These are phyloP conservation scores for Phyllotreta striolata DNA, from an alignment of 2,888 invertebrate species.

Conservation along the genomic window DNA sequence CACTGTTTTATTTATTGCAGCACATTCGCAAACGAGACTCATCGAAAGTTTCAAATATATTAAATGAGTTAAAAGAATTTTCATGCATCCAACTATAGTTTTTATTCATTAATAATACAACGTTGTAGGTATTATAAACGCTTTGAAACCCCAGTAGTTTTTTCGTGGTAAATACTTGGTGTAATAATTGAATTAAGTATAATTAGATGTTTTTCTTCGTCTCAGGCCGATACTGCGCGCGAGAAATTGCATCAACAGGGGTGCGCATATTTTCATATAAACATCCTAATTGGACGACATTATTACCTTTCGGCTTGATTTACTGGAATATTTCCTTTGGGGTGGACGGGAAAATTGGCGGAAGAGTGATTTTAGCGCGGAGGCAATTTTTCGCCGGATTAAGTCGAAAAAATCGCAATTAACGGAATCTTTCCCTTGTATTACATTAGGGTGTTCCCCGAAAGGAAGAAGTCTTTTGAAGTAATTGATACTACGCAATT, in stretches of 20 bases:
- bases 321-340: slow-evolving; percentile 27
- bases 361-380: slow-evolving; percentile 18
- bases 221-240: slow-evolving; percentile 11
- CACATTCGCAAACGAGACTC: too few species aligned
- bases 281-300: slow-evolving; percentile 42
- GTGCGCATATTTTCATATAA: slow-evolving; percentile 35
- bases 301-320: slow-evolving; percentile 40
- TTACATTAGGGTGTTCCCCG: background rate
- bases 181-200: background rate
- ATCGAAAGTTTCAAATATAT: too few species aligned
- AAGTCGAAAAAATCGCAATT: slow-evolving; percentile 16
- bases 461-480: background rate
- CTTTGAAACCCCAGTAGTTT: too few species aligned
- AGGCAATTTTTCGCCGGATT: slow-evolving; percentile 24
- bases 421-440: background rate
- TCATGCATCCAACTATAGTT: too few species aligned
- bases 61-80: too few species aligned
- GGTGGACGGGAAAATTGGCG: slow-evolving; percentile 18
- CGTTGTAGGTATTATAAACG: too few species aligned
- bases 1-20: too few species aligned
- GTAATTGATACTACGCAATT: background rate
- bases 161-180: background rate
- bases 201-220: background rate
- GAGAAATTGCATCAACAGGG: slow-evolving; percentile 35
- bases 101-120: too few species aligned